Percentiles rank a stretch among this genome's conserved stretches.
phyloP scores from a whole-genome alignment of 2,113 vertebrate species.

The Clarias gariepinus region DNA sequence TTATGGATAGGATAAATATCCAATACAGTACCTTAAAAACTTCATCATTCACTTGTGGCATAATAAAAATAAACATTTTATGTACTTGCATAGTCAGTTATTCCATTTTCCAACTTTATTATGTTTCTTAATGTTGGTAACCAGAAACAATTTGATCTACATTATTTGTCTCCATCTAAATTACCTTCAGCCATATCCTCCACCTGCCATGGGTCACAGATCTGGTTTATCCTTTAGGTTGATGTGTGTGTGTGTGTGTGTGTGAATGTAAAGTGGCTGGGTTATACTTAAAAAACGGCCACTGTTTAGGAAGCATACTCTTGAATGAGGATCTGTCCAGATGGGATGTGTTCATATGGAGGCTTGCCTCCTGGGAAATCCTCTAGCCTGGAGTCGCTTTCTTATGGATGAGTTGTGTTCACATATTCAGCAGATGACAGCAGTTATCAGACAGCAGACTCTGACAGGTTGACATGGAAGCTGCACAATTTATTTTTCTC shows the following conservation, averaged over 20 bases:
- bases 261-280: conserved; percentile 45
- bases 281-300: neutral
- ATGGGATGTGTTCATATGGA: neutral
- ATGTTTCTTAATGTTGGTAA: neutral
- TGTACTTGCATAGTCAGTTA: neutral
- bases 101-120: neutral
- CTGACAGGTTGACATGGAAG: conserved; percentile 18
- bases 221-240: conserved; percentile 9
- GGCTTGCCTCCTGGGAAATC: conserved; percentile 2
- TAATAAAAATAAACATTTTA: neutral
- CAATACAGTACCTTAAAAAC: neutral
- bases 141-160: neutral
- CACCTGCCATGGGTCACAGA: conserved; percentile 16
- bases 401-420: conserved; percentile 30
- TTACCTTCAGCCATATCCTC: neutral
- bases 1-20: neutral
- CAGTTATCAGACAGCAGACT: conserved; percentile 6
- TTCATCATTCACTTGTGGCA: neutral
- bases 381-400: neutral
- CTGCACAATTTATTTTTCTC: conserved; percentile 6
- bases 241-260: conserved; percentile 12
- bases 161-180: neutral
- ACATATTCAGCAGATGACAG: conserved; percentile 28
- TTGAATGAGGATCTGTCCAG: neutral
- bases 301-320: conserved; percentile 2